Percentiles rank a stretch among this genome's conserved stretches.
Conservation (phyloP, 2,113 vertebrate species). For the Heptranchias perlo region DNA sequence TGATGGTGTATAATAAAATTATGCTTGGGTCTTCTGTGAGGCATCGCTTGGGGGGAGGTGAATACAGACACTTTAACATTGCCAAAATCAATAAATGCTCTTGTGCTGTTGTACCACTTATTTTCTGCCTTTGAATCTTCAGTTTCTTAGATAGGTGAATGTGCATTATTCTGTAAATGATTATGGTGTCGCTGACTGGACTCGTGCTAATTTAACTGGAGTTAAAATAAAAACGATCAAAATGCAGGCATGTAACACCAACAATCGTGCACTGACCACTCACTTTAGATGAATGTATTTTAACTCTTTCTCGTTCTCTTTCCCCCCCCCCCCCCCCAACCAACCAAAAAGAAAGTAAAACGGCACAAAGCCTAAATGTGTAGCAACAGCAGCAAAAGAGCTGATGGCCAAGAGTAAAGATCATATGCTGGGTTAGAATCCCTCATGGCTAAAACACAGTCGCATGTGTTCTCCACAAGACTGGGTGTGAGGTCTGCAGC, state of each 20-base stretch:
- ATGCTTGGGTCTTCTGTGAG: conserved; percentile 12
- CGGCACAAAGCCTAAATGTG: neutral
- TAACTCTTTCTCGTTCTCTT: neutral
- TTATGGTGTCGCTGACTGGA: neutral
- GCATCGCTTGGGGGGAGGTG: neutral
- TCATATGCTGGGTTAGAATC: neutral
- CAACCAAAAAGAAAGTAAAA: neutral
- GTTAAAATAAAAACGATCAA: neutral
- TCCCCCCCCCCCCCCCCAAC: neutral
- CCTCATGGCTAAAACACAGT: neutral
- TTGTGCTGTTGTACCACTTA: conserved; percentile 26
- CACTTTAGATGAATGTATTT: neutral
- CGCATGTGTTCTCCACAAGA: neutral
- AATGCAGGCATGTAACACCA: neutral
- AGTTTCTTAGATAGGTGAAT: neutral
- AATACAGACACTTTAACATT: conserved; percentile 31
- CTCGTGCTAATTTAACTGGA: neutral
- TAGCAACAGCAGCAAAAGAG: neutral
- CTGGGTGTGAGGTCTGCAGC: neutral
- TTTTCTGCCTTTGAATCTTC: neutral
- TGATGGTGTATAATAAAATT: conserved; percentile 27
- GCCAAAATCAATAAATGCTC: conserved; percentile 32
- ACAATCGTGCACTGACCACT: neutral
- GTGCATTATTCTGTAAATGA: neutral
- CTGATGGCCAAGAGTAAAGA: neutral